These are phyloP conservation scores for Psittacara wagleri DNA, from an alignment of 2,113 vertebrate species.

Conservation along the genomic window DNA sequence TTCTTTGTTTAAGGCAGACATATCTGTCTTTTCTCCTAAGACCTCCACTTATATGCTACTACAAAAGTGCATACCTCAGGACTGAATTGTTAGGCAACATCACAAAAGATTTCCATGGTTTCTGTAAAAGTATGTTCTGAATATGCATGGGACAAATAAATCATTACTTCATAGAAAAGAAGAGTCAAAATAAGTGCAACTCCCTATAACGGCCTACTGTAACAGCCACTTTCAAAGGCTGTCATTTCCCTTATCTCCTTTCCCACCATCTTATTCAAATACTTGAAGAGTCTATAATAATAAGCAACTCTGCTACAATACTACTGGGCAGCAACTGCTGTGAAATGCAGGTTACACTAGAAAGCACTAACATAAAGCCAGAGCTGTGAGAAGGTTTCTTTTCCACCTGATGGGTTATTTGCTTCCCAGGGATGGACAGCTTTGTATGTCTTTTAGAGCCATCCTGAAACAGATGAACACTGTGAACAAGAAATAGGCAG, in stretches of 20 bases:
- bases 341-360: not conserved
- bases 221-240: not conserved
- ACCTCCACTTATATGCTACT: not conserved
- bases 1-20: not conserved
- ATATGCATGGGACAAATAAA: not conserved
- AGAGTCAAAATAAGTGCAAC: not conserved
- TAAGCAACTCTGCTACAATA: not conserved
- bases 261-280: not conserved
- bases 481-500: accelerated
- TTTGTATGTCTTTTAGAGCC: no score
- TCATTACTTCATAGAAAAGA: not conserved
- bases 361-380: not conserved
- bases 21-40: not conserved
- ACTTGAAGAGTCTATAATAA: not conserved
- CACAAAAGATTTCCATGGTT: not conserved
- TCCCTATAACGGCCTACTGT: not conserved
- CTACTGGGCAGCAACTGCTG: not conserved
- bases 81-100: not conserved
- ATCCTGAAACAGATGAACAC: not conserved
- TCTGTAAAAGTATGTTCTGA: not conserved
- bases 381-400: not conserved
- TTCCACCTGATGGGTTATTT: not conserved
- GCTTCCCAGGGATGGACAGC: not conserved
- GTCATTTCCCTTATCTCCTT: not conserved
- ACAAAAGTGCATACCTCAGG: not conserved